Base-by-base conservation (phyloP, 2,797 vertebrate genomes). In the Champsocephalus esox region DNA sequence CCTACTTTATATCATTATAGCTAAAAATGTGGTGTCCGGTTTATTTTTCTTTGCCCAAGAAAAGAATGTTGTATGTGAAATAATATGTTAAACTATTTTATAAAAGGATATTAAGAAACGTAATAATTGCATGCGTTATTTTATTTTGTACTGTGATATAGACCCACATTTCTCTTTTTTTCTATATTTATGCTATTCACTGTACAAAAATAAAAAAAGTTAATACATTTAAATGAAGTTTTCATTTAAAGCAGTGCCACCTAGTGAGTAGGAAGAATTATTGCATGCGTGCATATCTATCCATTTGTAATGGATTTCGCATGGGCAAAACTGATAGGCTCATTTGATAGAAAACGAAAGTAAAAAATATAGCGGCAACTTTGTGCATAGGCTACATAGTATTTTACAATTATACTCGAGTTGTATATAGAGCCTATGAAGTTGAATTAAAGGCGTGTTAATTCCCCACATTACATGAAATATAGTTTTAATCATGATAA, bases 231-330 rank as follows among this genome's bases (percentile, higher is more conserved):
- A 5, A 62, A 9, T 38, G 9, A 38, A 2, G 34, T 38, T 38
- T 38, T 9, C 34, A 69, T 65, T 19, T 46, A 43, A 44, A 76
- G 32, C 13, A 77, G 67, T 60, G 64, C 66, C 70, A 9, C 9
- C 58, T 0, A 51, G 44, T 24, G 80, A 10, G 24, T 0, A 9
- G 66, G 82, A 55, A 59, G 73, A 80, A 28, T 57, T 13, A 65
- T n/a, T 60, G 14, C 75, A 70, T 17, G 0, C 4, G 62, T 13
- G 3, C 3, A 12, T 13, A n/a, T 32, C 9, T 34, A 8, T 24
- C n/a, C 12, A 9, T 44, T 34, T 34, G 5, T n/a, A 1, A 14
- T 48, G 38, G 9, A 8, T 13, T 45, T 71, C 5, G 17, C 3
- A 34, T 2, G 28, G 4, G 34, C 34, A 7, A 38, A 38, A 38